phyloP scores from a whole-genome alignment of 2,888 invertebrate genomes.

The Nemotelus nigrinus region DNA sequence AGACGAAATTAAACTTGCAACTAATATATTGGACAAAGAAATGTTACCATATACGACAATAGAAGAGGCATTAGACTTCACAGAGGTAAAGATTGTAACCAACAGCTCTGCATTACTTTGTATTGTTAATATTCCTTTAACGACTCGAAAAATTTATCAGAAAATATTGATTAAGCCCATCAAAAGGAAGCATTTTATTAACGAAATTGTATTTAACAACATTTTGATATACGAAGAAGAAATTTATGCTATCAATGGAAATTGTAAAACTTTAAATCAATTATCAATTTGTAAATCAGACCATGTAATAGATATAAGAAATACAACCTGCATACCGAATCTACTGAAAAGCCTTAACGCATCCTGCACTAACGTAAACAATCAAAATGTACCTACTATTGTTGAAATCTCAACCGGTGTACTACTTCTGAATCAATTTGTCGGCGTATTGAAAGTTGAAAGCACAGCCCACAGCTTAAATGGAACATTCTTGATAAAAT shows the following conservation, averaged over 20 bases:
- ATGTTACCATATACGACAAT: conserved; percentile 33
- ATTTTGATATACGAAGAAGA: neutral
- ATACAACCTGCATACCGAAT: neutral
- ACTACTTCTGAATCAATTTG: conserved; percentile 29
- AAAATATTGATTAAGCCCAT: conserved; percentile 36
- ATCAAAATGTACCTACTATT: neutral
- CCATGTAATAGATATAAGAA: neutral
- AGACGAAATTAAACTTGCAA: conserved; percentile 39
- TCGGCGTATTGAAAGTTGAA: conserved; percentile 20
- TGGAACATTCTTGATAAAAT: conserved; percentile 45
- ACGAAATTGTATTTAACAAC: conserved; percentile 1
- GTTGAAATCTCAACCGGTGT: neutral
- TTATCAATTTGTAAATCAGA: conserved; percentile 18
- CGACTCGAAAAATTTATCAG: conserved; percentile 38
- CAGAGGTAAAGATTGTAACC: conserved; percentile 33
- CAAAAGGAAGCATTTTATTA: conserved; percentile 44
- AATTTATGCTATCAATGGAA: conserved; percentile 22
- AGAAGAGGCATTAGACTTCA: conserved; percentile 43
- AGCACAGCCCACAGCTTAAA: conserved; percentile 40
- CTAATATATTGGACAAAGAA: conserved; percentile 33
- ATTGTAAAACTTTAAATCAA: conserved; percentile 38
- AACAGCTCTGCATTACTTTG: conserved; percentile 35
- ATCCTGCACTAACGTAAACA: neutral
- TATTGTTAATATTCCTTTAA: conserved; percentile 42
- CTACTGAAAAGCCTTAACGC: neutral